Base-by-base conservation (phyloP, 2,113 vertebrate genomes). In the Patagioenas fasciata region DNA sequence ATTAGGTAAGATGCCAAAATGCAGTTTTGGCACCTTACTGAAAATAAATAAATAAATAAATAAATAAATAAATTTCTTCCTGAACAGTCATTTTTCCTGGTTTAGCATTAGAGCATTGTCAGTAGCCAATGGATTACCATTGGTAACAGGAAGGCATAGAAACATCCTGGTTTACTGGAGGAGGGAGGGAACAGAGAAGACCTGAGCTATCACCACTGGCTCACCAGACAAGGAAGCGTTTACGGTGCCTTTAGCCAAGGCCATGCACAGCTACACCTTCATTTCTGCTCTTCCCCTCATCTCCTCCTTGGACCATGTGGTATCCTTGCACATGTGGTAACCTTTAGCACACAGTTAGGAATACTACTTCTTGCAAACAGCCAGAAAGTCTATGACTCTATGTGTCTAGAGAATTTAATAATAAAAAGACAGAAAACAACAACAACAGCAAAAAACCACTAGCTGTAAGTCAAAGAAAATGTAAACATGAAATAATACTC, bases 121-220 rank as follows among this genome's bases (percentile, higher is more conserved):
- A 34, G 73, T 36, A 70, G 8, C 6, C 17, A 57, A 26, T 0
- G 0, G 13, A 69, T 89, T 69, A 70, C 1, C 14, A 31, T 1
- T 29, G 29, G 17, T 54, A 72, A 85, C 13, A n/a, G 4, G 20
- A 86, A 83, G 9, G 6, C 62, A 28, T 6, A 56, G 44, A 93
- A 65, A 48, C 11, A 56, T 5, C 5, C 11, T 83, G 29, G 9
- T 51, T 78, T 66, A n/a, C n/a, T 72, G 38, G 32, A 70, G 15
- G 26, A 74, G 17, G 13, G n/a, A 65, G 10, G 14, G 11, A 13
- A 47, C 16, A n/a, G 12, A 20, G 17, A 66, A 85, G 7, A 6
- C 25, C 32, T 65, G 21, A 62, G 16, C 29, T 85, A 25, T 29
- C 26, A 47, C 5, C 28, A 40, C 5, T 73, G 36, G n/a, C 19